A percentile compares a stretch with the other conserved stretches of the same genome.
Evolutionary conservation across 1,140 invertebrate genomes (phyloP).

Genomic region (Drosophila rufa): DNA sequence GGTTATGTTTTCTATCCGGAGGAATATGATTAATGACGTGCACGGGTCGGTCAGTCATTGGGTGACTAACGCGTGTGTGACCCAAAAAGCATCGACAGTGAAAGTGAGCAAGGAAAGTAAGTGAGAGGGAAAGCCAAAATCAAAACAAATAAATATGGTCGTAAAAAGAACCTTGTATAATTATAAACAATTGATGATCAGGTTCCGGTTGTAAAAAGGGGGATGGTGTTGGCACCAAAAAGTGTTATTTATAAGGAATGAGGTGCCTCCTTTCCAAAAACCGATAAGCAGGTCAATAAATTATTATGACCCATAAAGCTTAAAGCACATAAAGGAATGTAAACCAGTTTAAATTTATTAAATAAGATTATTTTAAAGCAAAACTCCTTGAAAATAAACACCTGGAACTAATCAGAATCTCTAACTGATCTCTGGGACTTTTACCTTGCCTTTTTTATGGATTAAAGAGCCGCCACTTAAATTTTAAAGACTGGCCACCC

Average conservation of each 20-base stretch:
- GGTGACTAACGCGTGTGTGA: constrained; percentile 40
- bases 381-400: background rate
- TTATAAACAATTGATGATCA: constrained; percentile 13
- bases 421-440: background rate
- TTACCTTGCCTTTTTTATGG: constrained; percentile 2
- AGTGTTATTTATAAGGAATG: background rate
- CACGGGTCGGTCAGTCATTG: constrained; percentile 11
- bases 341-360: background rate
- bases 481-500: background rate
- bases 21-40: constrained; percentile 54
- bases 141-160: constrained; percentile 25
- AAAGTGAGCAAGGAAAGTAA: constrained; percentile 63
- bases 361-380: background rate
- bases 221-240: background rate
- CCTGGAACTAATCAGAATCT: too few species aligned
- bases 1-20: constrained; percentile 34
- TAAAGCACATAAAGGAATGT: background rate
- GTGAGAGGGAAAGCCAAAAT: constrained; percentile 37
- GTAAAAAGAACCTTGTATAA: constrained; percentile 28
- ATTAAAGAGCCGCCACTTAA: constrained; percentile 1
- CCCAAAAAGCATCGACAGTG: constrained; percentile 56
- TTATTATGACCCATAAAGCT: background rate
- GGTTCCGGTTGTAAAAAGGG: constrained; percentile 19
- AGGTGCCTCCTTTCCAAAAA: background rate
- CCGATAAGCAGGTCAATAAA: constrained; percentile 25